Conservation (phyloP, 2,888 invertebrate species). For the Quadriops clusia region DNA sequence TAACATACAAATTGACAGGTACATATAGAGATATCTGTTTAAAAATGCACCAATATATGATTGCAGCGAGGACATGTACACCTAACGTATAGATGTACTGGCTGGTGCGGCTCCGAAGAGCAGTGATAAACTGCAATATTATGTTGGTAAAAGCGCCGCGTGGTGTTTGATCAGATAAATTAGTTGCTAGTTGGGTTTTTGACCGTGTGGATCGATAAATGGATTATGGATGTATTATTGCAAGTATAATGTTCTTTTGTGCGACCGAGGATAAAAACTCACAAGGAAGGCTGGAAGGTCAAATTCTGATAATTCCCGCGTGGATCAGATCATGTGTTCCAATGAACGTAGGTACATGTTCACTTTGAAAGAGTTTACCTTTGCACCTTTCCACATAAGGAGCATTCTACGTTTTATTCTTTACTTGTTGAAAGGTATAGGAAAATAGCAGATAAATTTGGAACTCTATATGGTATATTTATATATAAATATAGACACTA, state of each 20-base stretch:
- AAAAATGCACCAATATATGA: constrained; percentile 28
- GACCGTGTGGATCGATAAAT: constrained; percentile 37
- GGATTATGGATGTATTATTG: constrained; percentile 29
- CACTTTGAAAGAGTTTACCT: too few relatives aligned
- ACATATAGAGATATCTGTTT: constrained; percentile 31
- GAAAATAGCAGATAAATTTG: too few relatives aligned
- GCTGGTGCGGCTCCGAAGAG: constrained; percentile 6
- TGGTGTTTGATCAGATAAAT: constrained; percentile 35
- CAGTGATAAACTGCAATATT: constrained; percentile 26
- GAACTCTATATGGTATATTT: too few relatives aligned
- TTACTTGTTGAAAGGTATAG: too few relatives aligned
- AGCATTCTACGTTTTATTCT: too few relatives aligned
- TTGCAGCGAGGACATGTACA: constrained; percentile 19
- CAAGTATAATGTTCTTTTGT: constrained; percentile 18
- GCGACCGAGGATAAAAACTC: constrained; percentile 15
- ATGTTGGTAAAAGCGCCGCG: constrained; percentile 26
- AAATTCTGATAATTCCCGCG: constrained; percentile 10
- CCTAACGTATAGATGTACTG: background rate
- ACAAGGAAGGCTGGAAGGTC: constrained; percentile 14
- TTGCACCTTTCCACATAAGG: too few relatives aligned
- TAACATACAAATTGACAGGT: constrained; percentile 35
- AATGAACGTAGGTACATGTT: too few relatives aligned
- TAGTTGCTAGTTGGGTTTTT: constrained; percentile 33
- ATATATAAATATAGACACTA: too few relatives aligned
- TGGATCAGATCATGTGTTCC: too few relatives aligned